Conservation (phyloP, 1,140 invertebrate species). For the Wasmannia auropunctata region DNA sequence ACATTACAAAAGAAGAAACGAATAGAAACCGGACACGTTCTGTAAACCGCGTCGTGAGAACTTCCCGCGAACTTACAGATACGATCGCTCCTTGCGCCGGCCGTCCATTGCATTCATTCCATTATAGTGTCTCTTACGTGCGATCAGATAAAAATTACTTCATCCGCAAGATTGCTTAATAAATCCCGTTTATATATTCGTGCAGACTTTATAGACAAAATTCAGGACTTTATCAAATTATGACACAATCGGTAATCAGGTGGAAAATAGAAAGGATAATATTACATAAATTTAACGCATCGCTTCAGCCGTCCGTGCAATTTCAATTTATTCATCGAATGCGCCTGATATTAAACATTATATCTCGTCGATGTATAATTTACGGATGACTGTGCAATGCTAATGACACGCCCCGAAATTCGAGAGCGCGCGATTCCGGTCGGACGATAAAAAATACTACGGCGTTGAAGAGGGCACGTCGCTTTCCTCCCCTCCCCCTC, state of each 20-base stretch:
- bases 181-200: not conserved
- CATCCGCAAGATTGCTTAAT: not conserved
- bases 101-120: not conserved
- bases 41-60: not conserved
- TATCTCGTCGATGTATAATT: constrained; percentile 41
- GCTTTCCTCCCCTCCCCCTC: not conserved
- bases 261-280: constrained; percentile 16
- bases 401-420: constrained; percentile 35
- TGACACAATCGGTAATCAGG: constrained; percentile 21
- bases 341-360: constrained; percentile 25
- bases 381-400: constrained; percentile 19
- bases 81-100: constrained; percentile 15
- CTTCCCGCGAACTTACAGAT: not conserved
- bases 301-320: not conserved
- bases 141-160: constrained; percentile 29
- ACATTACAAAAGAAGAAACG: not conserved
- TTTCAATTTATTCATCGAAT: constrained; percentile 42
- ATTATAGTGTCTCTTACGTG: not conserved
- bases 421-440: not conserved
- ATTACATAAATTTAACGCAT: constrained; percentile 40
- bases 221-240: not conserved
- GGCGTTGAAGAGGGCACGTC: not conserved
- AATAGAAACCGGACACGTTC: constrained; percentile 15
- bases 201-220: not conserved
- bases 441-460: not conserved